Conservation (phyloP, 2,797 vertebrate genomes). For the Phalloptychus januarius region DNA sequence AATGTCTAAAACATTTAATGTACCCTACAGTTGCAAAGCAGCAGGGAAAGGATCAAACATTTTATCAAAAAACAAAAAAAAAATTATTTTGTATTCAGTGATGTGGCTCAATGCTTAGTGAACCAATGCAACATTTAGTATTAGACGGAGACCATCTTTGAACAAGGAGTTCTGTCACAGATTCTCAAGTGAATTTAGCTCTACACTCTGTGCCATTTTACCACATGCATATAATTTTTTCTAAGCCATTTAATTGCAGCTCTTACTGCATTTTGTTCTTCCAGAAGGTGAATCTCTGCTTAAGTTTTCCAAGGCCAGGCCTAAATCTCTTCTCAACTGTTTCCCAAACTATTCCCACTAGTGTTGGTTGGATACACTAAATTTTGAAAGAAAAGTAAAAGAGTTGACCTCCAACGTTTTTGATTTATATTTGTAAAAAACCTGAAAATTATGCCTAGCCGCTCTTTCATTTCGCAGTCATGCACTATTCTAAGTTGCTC, state of each 20-base stretch:
- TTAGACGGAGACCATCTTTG: neutral
- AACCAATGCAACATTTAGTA: neutral
- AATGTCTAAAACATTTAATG: slow-evolving; percentile 4
- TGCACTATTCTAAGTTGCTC: neutral
- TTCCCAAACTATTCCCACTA: neutral
- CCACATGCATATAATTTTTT: neutral
- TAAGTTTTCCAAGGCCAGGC: neutral
- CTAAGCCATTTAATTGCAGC: neutral
- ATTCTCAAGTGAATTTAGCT: neutral
- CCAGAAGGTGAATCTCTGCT: neutral
- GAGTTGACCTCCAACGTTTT: neutral
- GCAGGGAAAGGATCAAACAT: neutral
- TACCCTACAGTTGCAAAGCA: slow-evolving; percentile 16
- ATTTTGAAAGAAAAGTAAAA: neutral
- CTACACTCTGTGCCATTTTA: neutral
- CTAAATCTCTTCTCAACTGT: neutral
- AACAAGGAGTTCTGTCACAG: neutral
- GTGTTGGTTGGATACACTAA: neutral
- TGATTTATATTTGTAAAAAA: neutral
- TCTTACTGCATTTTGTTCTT: neutral
- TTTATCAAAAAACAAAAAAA: neutral
- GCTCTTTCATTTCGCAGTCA: neutral
- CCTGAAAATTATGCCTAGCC: neutral
- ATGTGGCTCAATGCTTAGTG: neutral
- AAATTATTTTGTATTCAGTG: neutral